Conservation (phyloP, 1,140 invertebrate genomes). For the Macrotrachela quadricornifera region DNA sequence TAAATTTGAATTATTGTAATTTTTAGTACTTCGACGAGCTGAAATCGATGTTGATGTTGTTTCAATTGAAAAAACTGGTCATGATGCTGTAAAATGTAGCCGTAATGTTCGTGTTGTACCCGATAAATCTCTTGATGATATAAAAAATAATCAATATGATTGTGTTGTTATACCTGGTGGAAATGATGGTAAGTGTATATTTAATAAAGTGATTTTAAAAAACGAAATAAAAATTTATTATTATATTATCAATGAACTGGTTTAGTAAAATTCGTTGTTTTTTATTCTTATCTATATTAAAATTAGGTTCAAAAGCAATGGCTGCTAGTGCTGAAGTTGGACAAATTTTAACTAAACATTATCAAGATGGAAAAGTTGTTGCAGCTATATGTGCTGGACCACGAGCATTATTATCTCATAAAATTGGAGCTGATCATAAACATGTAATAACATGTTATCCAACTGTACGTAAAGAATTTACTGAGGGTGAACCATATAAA, state of each 20-base stretch:
- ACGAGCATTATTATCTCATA: constrained; percentile 62
- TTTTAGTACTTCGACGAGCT: constrained; percentile 38
- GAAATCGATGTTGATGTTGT: constrained; percentile 45
- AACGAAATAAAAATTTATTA: background rate
- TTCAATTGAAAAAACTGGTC: constrained; percentile 41
- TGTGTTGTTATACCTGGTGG: constrained; percentile 3
- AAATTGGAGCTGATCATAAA: constrained; percentile 52
- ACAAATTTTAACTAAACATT: constrained; percentile 15
- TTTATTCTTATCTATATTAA: background rate
- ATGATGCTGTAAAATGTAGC: background rate
- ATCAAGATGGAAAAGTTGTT: constrained; percentile 44
- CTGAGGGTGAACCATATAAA: background rate
- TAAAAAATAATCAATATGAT: constrained; percentile 4
- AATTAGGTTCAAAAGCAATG: constrained; percentile 39
- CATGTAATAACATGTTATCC: constrained; percentile 31
- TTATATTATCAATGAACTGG: background rate
- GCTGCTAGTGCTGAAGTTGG: constrained; percentile 42
- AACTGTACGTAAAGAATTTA: background rate
- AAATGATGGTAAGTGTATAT: background rate
- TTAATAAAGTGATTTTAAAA: background rate
- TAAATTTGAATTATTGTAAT: no score
- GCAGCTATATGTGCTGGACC: constrained; percentile 77
- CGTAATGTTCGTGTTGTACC: background rate
- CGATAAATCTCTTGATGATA: background rate
- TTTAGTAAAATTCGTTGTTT: background rate